A percentile compares a stretch with the other conserved stretches of the same genome.
These are phyloP conservation scores for Catocala fraxini DNA, from an alignment of 2,888 invertebrate genomes.

Conservation along the genomic window DNA sequence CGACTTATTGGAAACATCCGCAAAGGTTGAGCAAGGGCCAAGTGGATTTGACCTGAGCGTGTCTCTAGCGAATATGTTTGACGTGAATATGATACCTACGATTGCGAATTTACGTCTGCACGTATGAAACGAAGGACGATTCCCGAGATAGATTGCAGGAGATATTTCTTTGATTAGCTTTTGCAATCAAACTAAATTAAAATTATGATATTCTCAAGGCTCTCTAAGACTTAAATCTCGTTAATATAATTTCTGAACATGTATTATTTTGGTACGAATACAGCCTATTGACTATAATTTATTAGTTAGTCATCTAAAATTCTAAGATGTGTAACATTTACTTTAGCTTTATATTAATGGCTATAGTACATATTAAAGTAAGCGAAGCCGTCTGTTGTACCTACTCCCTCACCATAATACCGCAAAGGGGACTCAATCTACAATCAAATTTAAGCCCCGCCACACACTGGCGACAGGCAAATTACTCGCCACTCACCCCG, in stretches of 20 bases:
- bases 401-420: not conserved
- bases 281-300: too few relatives aligned
- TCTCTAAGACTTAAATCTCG: too few relatives aligned
- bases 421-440: not conserved
- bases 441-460: slow-evolving; percentile 9
- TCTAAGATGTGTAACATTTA: too few relatives aligned
- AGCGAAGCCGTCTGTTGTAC: too few relatives aligned
- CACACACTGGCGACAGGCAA: slow-evolving; percentile 5
- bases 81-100: not conserved
- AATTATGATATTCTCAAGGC: too few relatives aligned
- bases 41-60: slow-evolving; percentile 22
- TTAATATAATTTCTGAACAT: too few relatives aligned
- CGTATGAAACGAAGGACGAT: not conserved
- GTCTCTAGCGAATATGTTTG: slow-evolving; percentile 21
- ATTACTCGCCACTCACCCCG: slow-evolving; percentile 4
- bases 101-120: not conserved
- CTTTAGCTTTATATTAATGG: too few relatives aligned
- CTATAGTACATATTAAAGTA: too few relatives aligned
- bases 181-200: too few relatives aligned
- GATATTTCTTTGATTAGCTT: too few relatives aligned
- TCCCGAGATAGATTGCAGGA: not conserved
- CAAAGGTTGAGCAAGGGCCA: slow-evolving; percentile 23
- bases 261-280: too few relatives aligned
- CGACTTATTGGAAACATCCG: slow-evolving; percentile 36
- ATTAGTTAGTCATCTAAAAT: too few relatives aligned